Evolutionary conservation across 2,797 vertebrate species (phyloP), one percentile per base, ranked within the genome.

Genomic region (Muraenolepis orangiensis): DNA sequence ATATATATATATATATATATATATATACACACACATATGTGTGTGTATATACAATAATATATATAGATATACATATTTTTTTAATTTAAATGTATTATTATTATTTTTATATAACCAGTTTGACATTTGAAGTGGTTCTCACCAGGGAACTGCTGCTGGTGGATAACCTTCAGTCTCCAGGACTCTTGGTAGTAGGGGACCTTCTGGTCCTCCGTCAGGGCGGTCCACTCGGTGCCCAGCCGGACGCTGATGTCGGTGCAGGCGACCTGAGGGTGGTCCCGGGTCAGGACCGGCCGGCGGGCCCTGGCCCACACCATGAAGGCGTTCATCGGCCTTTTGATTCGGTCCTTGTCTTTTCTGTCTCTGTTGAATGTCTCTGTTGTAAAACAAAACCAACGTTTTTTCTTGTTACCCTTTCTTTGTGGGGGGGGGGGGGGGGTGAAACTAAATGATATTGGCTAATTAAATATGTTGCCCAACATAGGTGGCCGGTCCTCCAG

Each of bases 261-360:
- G 74, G 69, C 92, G 69, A 88, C 90, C 1, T 78, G 73, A 0
- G 93, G 93, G 83, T 91, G 93, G 71, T 91, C 90, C 87, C 81
- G 95, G 73, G n/a, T n/a, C n/a, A n/a, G 51, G 87, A 87, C n/a
- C 1, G 88, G 77, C 13, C 94, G 89, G 77, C 96, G 95, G 80
- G 95, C 94, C 72, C 86, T 86, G 57, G 94, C 88, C 95, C 95
- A 96, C 73, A 97, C 91, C 92, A 96, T 92, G 76, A 94, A 97
- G 0, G 95, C 95, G 1, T 97, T 97, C 93, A 96, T 94, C 0
- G 95, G 95, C 69, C 93, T 92, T 89, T 96, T 97, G 72, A 96
- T 90, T 0, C 91, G 86, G 76, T 91, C 94, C 84, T 91, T 92
- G 83, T 90, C 87, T 85, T 87, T 92, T 83, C 85, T 83, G 77